Percentiles rank a stretch among this genome's conserved stretches.
phyloP scores from a whole-genome alignment of 2,888 invertebrate species.

The Gandaritis pyraliata region DNA sequence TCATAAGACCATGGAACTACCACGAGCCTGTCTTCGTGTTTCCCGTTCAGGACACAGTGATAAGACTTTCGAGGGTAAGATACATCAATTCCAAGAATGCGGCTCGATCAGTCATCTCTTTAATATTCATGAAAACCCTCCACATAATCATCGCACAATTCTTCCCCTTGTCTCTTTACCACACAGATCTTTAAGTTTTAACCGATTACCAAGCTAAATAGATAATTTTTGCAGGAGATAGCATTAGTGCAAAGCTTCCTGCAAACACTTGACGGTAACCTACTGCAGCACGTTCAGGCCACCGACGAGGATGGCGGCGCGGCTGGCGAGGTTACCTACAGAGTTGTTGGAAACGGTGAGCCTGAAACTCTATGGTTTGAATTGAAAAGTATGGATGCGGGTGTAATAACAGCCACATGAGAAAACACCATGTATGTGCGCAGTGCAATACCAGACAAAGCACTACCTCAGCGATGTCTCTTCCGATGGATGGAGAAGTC shows the following conservation, averaged over 20 bases:
- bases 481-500: not conserved
- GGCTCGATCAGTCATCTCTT: no score
- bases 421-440: no score
- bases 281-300: constrained; percentile 74
- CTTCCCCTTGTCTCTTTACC: no score
- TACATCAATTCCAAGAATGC: constrained; percentile 5
- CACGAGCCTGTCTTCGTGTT: constrained; percentile 81
- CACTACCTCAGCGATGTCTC: no score
- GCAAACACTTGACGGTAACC: constrained; percentile 60
- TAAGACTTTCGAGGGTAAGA: constrained; percentile 74
- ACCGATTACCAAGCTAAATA: no score
- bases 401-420: no score
- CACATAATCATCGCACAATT: no score
- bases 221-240: constrained; percentile 64
- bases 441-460: no score
- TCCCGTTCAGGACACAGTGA: constrained; percentile 62
- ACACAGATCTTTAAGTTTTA: no score
- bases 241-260: constrained; percentile 60
- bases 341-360: constrained; percentile 68
- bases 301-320: constrained; percentile 83
- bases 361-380: not conserved
- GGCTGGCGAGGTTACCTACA: constrained; percentile 82
- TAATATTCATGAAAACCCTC: no score
- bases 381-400: no score
- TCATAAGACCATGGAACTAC: constrained; percentile 84